These are phyloP conservation scores for Sarcophaga bullata DNA, from an alignment of 1,140 invertebrate genomes.

Conservation along the genomic window DNA sequence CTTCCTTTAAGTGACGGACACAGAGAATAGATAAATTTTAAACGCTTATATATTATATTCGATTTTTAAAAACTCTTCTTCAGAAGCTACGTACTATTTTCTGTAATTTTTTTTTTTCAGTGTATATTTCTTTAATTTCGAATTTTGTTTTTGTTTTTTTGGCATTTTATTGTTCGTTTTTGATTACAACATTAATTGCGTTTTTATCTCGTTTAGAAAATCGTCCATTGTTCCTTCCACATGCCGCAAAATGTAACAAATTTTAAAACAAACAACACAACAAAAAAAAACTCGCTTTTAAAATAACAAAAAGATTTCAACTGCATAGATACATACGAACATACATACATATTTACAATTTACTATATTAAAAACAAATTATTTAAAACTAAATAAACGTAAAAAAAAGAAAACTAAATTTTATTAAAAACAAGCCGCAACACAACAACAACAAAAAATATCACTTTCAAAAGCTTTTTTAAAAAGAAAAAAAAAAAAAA, in stretches of 20 bases:
- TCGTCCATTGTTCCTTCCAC: conserved; percentile 64
- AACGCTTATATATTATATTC: no score
- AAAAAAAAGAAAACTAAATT: conserved; percentile 20
- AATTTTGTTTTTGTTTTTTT: not conserved
- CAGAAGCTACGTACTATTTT: no score
- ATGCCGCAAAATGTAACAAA: conserved; percentile 41
- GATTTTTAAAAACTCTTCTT: no score
- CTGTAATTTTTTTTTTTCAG: no score
- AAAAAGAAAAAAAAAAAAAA: conserved; percentile 20
- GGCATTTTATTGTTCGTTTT: not conserved
- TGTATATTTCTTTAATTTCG: not conserved
- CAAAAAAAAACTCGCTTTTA: conserved; percentile 28
- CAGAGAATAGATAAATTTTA: no score
- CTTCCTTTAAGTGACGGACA: no score
- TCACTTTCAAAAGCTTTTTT: conserved; percentile 22
- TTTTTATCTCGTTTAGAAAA: conserved; percentile 39
- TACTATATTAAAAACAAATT: conserved; percentile 3
- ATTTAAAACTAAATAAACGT: not conserved
- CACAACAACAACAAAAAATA: not conserved
- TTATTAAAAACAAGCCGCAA: not conserved
- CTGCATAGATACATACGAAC: no score
- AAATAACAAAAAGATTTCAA: not conserved
- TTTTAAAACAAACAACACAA: not conserved
- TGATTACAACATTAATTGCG: not conserved
- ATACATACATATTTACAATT: no score